These are phyloP conservation scores for Diglossa cyanea DNA, from an alignment of 2,797 vertebrate species.

Conservation along the genomic window DNA sequence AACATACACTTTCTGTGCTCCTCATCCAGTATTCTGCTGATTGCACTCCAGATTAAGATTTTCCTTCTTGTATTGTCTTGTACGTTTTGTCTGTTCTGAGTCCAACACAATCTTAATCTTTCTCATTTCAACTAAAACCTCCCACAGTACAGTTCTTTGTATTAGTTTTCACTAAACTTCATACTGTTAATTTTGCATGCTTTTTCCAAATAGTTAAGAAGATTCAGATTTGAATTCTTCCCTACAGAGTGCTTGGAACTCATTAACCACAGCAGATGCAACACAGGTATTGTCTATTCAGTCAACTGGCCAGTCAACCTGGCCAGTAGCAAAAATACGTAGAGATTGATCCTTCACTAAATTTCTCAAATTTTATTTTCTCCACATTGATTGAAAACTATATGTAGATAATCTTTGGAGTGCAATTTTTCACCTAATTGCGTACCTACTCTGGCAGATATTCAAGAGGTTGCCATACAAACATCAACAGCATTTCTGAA, in stretches of 20 bases:
- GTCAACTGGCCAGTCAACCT: background rate
- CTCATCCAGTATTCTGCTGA: background rate
- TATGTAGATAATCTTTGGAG: background rate
- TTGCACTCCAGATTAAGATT: background rate
- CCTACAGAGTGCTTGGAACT: background rate
- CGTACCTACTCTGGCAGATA: background rate
- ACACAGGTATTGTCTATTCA: background rate
- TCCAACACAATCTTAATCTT: background rate
- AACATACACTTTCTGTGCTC: rapidly evolving
- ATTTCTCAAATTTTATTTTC: background rate
- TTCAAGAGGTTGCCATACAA: background rate
- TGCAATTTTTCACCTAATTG: background rate
- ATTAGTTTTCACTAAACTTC: background rate
- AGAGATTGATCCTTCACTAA: background rate
- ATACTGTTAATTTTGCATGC: background rate
- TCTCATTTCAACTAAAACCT: background rate
- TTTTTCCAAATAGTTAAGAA: background rate
- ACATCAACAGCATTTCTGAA: background rate
- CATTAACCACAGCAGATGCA: background rate
- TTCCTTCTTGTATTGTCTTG: background rate
- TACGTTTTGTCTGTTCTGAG: background rate
- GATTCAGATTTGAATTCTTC: background rate
- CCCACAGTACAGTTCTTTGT: background rate
- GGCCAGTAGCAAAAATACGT: background rate
- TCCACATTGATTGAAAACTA: background rate